Percentiles rank a stretch among this genome's conserved stretches.
Conservation (phyloP, 2,113 vertebrate species). For the Vanacampus margaritifer region DNA sequence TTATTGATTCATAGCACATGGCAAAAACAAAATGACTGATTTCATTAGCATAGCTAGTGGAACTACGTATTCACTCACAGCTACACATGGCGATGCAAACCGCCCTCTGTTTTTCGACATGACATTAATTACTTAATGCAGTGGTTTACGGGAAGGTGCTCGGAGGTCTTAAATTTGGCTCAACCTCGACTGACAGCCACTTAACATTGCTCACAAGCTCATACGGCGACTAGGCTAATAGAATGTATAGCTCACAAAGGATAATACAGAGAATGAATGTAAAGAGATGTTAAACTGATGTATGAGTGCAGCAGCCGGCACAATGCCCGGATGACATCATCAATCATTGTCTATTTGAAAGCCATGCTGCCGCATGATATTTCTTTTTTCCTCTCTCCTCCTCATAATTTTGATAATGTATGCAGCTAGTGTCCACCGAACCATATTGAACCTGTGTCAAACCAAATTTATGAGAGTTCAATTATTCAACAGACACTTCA, state of each 20-base stretch:
- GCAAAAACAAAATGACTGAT: neutral
- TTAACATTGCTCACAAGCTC: conserved; percentile 20
- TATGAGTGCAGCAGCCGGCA: neutral
- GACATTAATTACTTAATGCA: conserved; percentile 55
- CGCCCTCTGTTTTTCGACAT: conserved; percentile 12
- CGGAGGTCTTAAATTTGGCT: conserved; percentile 47
- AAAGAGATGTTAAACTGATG: conserved; percentile 8
- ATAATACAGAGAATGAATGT: conserved; percentile 10
- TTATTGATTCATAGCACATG: no score
- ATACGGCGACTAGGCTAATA: conserved; percentile 1
- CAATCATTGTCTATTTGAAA: conserved; percentile 31
- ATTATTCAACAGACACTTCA: conserved; percentile 58
- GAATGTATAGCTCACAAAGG: conserved; percentile 9
- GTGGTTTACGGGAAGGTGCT: conserved; percentile 32
- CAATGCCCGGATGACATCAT: conserved; percentile 53
- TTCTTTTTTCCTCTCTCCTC: conserved; percentile 9
- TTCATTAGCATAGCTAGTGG: conserved; percentile 9
- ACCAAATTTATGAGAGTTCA: conserved; percentile 49
- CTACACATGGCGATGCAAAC: conserved; percentile 14
- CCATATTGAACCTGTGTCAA: conserved; percentile 44
- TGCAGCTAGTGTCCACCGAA: conserved; percentile 32
- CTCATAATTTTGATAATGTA: conserved; percentile 36
- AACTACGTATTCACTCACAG: conserved; percentile 8
- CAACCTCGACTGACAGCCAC: conserved; percentile 29
- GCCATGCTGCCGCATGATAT: conserved; percentile 34